Evolutionary conservation across 2,113 vertebrate species (phyloP).

Genomic region (Arvicanthis niloticus): DNA sequence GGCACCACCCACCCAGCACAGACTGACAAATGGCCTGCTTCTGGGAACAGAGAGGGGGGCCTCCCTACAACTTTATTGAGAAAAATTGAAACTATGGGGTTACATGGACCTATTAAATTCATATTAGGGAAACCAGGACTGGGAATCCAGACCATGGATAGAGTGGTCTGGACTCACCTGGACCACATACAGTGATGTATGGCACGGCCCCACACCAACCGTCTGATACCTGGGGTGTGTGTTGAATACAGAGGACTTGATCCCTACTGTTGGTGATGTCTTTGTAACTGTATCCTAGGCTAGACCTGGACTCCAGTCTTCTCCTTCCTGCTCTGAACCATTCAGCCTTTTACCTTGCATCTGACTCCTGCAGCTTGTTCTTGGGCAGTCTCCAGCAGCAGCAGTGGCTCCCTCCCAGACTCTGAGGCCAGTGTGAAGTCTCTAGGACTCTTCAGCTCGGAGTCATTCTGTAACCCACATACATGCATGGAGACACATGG

Average conservation of each 20-base stretch:
- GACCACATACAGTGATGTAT: neutral
- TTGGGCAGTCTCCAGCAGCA: neutral
- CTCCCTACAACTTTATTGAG: neutral
- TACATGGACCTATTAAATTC: neutral
- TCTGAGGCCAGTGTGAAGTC: neutral
- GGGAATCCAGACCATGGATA: neutral
- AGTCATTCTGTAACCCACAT: neutral
- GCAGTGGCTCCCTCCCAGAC: neutral
- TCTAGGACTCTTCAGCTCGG: too few species aligned
- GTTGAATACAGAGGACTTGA: neutral
- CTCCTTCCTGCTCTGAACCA: neutral
- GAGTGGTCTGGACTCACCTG: neutral
- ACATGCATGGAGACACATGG: too few species aligned
- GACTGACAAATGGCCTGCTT: neutral
- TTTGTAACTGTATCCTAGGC: neutral
- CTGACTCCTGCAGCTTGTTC: neutral
- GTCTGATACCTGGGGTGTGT: neutral
- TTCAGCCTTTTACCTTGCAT: neutral
- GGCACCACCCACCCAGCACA: neutral
- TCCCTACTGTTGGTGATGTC: neutral
- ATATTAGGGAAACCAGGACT: neutral
- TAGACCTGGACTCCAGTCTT: neutral
- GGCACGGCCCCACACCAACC: neutral
- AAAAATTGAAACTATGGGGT: neutral
- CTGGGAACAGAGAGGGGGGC: neutral